Evolutionary conservation across 2,888 invertebrate species (phyloP).

Genomic region (Lepeophtheirus nordmannii): DNA sequence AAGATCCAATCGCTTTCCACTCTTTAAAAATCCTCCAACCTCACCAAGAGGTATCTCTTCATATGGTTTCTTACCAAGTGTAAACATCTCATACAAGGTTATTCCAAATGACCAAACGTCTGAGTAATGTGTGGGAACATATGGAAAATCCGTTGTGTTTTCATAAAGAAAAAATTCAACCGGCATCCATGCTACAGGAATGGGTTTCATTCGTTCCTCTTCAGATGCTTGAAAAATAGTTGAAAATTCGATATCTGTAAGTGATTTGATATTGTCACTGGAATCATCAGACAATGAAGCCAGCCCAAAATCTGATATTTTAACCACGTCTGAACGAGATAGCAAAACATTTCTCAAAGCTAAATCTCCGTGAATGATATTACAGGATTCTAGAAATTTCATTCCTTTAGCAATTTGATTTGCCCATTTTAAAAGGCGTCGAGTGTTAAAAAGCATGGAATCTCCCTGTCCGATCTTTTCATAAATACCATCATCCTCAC

Average conservation of each 20-base stretch:
- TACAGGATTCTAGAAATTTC: neutral
- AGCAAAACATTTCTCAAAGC: slow-evolving; percentile 15
- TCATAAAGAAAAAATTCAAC: neutral
- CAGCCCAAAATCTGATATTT: slow-evolving; percentile 20
- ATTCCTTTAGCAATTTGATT: slow-evolving; percentile 13
- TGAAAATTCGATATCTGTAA: slow-evolving; percentile 5
- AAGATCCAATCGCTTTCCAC: neutral
- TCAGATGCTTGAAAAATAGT: neutral
- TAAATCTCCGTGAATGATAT: slow-evolving; percentile 15
- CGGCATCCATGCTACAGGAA: slow-evolving; percentile 11
- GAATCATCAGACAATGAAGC: slow-evolving; percentile 2
- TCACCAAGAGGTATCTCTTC: neutral
- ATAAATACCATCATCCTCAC: neutral
- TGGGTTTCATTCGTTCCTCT: neutral
- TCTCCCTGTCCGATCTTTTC: slow-evolving; percentile 7
- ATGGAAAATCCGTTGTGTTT: neutral
- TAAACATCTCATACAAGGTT: slow-evolving; percentile 6
- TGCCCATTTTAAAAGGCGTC: slow-evolving; percentile 10
- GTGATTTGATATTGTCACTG: neutral
- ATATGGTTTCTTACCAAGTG: slow-evolving; percentile 3
- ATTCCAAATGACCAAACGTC: slow-evolving; percentile 17
- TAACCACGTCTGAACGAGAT: slow-evolving; percentile 7
- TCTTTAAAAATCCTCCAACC: neutral
- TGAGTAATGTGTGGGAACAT: neutral
- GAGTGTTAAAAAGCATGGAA: slow-evolving; percentile 3